Evolutionary conservation across 2,797 vertebrate species (phyloP), one percentile per base, ranked within the genome.

Genomic region (Anguilla pacifica): DNA sequence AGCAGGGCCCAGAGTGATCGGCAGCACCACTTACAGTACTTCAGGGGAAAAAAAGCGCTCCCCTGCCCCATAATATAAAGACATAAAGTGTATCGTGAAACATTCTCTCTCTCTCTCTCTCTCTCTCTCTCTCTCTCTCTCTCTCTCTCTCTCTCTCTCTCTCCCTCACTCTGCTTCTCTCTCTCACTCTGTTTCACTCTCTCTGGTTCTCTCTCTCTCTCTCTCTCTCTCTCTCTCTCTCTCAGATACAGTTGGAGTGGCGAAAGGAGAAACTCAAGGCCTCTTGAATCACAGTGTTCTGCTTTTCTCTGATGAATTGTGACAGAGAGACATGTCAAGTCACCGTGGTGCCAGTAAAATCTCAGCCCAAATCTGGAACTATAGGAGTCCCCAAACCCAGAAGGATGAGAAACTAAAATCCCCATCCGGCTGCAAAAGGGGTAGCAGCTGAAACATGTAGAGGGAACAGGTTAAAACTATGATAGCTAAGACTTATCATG

Each of bases 261-360:
- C 86, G 43, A 89, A 83, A 91, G 90, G 46, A 88, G 72, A 90
- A 90, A 81, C 87, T 91, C 86, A 91, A 84, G 43, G 84, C 87
- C 61, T 90, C 87, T 81, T 83, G 1, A 31, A 84, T 79, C 35
- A 84, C 89, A 0, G 35, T 5, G 79, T 55, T 89, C 89, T 77
- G 43, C 64, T 91, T 92, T 93, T 88, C 88, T 43, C 85, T 53
- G 86, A 92, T 83, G 83, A 91, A 85, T 10, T 31, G 89, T 90
- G 86, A 83, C 85, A 90, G 88, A 84, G 13, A 89, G 88, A 5
- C n/a, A 49, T 91, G 70, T 79, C 88, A 93, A 90, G 70, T 85
- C 83, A 90, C 92, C 91, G 55, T 59, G 89, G 22, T 10, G 1
- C 87, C 85, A 87, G 0, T 88, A 67, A 25, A 84, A 87, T 43